Evolutionary conservation across 2,888 invertebrate species (phyloP).

Genomic region (Calameuta pallipes): DNA sequence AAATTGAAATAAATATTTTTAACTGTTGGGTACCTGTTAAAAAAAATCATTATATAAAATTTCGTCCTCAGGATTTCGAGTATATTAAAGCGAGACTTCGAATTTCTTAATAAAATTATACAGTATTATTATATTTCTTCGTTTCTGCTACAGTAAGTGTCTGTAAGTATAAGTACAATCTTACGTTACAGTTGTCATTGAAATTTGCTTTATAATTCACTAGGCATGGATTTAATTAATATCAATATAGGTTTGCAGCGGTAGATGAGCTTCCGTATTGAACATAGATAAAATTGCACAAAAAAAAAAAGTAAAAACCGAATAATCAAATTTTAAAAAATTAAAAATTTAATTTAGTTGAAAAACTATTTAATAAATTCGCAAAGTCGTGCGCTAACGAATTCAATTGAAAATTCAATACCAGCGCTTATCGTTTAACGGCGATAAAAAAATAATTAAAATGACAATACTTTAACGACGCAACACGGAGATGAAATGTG

Average conservation of each 20-base stretch:
- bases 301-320: no score
- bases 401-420: neutral
- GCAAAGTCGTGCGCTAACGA: neutral
- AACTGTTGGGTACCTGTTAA: neutral
- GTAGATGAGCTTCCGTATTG: neutral
- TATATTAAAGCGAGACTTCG: neutral
- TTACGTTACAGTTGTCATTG: constrained; percentile 19
- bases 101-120: constrained; percentile 28
- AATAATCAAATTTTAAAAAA: neutral
- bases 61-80: neutral
- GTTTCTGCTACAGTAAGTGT: constrained; percentile 16
- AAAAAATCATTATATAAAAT: neutral
- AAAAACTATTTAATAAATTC: neutral
- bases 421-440: neutral
- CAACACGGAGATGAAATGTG: neutral
- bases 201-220: constrained; percentile 13
- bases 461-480: constrained; percentile 30
- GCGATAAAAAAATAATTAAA: constrained; percentile 43
- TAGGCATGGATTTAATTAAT: neutral
- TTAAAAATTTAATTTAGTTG: neutral
- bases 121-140: constrained; percentile 24
- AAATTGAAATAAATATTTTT: neutral
- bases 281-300: no score
- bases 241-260: constrained; percentile 6
- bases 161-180: constrained; percentile 24